Conservation (phyloP, 2,113 vertebrate species). For the Leucopsar rothschildi region DNA sequence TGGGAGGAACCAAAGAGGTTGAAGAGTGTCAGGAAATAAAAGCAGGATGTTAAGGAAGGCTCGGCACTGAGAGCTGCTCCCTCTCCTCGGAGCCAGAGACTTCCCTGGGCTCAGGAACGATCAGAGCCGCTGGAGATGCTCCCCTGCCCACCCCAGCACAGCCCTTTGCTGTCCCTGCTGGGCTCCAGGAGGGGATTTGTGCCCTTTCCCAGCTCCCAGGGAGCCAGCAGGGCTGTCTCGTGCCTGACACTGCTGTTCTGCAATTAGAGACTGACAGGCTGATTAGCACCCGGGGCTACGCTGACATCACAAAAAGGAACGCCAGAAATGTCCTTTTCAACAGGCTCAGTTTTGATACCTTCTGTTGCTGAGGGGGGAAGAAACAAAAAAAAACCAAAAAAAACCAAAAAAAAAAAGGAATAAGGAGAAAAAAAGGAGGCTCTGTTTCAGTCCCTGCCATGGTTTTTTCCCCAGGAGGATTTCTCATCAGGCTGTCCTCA, state of each 20-base stretch:
- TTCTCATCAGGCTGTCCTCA: conserved; percentile 39
- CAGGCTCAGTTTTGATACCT: conserved; percentile 46
- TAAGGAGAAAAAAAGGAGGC: not conserved
- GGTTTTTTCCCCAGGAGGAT: not conserved
- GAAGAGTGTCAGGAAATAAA: not conserved
- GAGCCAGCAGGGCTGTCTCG: not conserved
- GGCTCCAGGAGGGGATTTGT: not conserved
- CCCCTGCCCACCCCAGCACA: not conserved
- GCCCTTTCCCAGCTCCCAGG: not conserved
- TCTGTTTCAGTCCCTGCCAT: not conserved
- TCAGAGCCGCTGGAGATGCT: not conserved
- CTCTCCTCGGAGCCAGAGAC: not conserved
- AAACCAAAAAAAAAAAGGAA: not conserved
- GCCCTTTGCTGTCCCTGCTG: not conserved
- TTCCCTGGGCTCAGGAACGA: not conserved
- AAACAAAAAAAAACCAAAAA: not conserved
- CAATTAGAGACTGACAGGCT: conserved; percentile 67
- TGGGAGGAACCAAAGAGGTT: not conserved
- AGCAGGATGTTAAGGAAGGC: fast-evolving
- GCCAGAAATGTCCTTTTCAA: conserved; percentile 9
- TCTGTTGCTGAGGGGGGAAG: not conserved
- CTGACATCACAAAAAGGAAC: conserved; percentile 39
- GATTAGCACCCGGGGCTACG: conserved; percentile 53
- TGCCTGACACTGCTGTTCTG: conserved; percentile 30
- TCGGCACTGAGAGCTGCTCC: not conserved